Evolutionary conservation across 2,888 invertebrate genomes (phyloP).

Genomic region (Eristalis pertinax): DNA sequence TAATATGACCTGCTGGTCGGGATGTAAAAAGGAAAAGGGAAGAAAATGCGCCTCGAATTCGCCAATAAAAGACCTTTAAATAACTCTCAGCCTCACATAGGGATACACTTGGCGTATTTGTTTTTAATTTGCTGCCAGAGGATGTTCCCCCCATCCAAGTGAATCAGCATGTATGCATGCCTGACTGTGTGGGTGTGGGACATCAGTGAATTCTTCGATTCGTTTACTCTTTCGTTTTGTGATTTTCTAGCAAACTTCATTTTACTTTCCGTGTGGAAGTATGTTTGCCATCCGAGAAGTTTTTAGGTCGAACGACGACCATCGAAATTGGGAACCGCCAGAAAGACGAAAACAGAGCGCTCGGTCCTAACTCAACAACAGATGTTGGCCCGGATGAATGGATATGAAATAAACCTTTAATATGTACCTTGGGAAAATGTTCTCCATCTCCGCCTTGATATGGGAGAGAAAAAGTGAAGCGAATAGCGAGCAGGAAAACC

Average conservation of each 20-base stretch:
- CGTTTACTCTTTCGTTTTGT: slow-evolving; percentile 3
- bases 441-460: slow-evolving; percentile 21
- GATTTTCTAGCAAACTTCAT: slow-evolving; percentile 53
- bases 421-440: slow-evolving; percentile 60
- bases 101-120: slow-evolving; percentile 38
- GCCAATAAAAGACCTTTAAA: neutral
- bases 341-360: slow-evolving; percentile 29
- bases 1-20: neutral
- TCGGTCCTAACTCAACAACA: slow-evolving; percentile 69
- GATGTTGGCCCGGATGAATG: slow-evolving; percentile 64
- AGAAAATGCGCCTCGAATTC: neutral
- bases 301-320: slow-evolving; percentile 59
- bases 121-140: slow-evolving; percentile 62
- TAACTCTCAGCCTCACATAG: neutral
- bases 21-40: neutral
- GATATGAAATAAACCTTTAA: slow-evolving; percentile 71
- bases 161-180: neutral
- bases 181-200: neutral
- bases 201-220: slow-evolving; percentile 34
- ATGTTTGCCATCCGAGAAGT: slow-evolving; percentile 50
- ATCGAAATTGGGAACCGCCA: slow-evolving; percentile 51
- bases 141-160: slow-evolving; percentile 27
- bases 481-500: slow-evolving; percentile 30
- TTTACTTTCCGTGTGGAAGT: slow-evolving; percentile 50
- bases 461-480: slow-evolving; percentile 33